Percentiles rank a stretch among this genome's conserved stretches.
Evolutionary conservation across 2,113 vertebrate genomes (phyloP).

Genomic region (Centropus bengalensis): DNA sequence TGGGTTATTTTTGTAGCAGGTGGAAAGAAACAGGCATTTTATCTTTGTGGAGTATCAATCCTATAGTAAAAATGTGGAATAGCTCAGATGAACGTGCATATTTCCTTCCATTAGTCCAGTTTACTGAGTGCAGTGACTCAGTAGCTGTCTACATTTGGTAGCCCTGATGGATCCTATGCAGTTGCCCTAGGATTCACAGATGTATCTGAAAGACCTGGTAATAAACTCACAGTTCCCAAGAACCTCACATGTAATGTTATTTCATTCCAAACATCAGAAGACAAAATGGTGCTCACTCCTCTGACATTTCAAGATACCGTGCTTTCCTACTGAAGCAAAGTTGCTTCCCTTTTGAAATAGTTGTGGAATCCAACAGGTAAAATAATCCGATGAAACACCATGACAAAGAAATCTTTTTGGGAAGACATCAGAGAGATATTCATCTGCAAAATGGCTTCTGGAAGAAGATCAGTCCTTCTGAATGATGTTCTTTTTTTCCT

Average conservation of each 20-base stretch:
- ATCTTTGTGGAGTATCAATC: background rate
- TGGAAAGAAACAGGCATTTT: background rate
- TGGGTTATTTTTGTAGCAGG: background rate
- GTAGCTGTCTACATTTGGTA: background rate
- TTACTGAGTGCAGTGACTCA: background rate
- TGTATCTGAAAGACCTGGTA: background rate
- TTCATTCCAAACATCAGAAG: background rate
- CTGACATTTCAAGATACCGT: rapidly evolving
- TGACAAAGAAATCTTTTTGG: background rate
- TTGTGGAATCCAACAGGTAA: background rate
- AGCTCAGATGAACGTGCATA: background rate
- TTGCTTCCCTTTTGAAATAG: background rate
- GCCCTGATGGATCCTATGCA: background rate
- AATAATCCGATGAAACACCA: background rate
- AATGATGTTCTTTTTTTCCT: background rate
- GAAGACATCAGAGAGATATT: background rate
- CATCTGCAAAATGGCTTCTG: background rate
- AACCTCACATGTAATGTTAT: background rate
- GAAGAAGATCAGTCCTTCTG: background rate
- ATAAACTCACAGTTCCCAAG: background rate
- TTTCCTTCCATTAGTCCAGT: background rate
- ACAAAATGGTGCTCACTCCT: background rate
- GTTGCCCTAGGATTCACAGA: background rate
- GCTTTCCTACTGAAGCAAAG: background rate
- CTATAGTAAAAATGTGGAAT: background rate